Evolutionary conservation across 2,113 vertebrate species (phyloP).

Genomic region (Oostethus manadensis): DNA sequence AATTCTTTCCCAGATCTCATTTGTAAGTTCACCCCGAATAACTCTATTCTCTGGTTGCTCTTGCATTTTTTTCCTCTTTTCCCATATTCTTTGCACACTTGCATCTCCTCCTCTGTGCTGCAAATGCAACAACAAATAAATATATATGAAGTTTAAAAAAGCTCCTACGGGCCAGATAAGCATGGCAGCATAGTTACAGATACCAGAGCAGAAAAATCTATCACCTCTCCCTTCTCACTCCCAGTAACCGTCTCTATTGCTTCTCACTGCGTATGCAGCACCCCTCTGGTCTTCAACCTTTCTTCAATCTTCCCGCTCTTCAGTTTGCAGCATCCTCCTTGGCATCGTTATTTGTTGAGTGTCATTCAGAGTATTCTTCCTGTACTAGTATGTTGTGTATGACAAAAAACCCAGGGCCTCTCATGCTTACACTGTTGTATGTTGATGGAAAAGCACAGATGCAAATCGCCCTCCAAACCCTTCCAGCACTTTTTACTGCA

Average conservation of each 20-base stretch:
- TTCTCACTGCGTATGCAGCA: constrained; percentile 18
- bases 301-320: constrained; percentile 38
- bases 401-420: constrained; percentile 15
- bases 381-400: constrained; percentile 38
- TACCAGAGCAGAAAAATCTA: constrained; percentile 53
- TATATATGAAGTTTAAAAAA: constrained; percentile 4
- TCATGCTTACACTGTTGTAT: background rate
- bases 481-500: background rate
- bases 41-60: constrained; percentile 14
- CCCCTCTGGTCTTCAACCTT: constrained; percentile 2
- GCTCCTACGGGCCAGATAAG: constrained; percentile 50
- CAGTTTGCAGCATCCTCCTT: constrained; percentile 33
- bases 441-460: constrained; percentile 29
- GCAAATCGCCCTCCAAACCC: background rate
- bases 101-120: constrained; percentile 31
- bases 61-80: constrained; percentile 19
- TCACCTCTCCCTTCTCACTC: constrained; percentile 43
- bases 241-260: constrained; percentile 39
- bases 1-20: constrained; percentile 17
- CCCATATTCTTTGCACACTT: constrained; percentile 10
- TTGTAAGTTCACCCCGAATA: constrained; percentile 17
- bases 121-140: background rate
- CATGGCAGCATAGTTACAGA: constrained; percentile 41
- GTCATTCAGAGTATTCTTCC: constrained; percentile 36
- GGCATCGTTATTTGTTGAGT: constrained; percentile 55